phyloP scores from a whole-genome alignment of 2,113 vertebrate genomes.

The Tragulus kanchil region DNA sequence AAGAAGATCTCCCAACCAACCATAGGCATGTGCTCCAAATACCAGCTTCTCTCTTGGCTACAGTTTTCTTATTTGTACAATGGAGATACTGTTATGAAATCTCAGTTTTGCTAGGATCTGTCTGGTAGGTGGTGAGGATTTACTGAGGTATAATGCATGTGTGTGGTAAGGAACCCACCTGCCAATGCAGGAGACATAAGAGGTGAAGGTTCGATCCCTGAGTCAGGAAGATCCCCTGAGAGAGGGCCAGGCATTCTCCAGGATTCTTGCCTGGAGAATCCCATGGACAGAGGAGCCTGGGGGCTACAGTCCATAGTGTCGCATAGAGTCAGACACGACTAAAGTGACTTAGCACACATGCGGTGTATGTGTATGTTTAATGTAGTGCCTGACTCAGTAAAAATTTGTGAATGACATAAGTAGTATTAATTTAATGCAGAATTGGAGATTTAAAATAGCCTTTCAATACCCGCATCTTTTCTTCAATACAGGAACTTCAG shows the following conservation, averaged over 20 bases:
- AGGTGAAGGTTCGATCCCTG: no score
- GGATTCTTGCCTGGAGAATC: no score
- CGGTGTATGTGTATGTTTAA: neutral
- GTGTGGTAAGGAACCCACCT: no score
- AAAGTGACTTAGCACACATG: no score
- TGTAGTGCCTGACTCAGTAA: neutral
- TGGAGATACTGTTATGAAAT: neutral
- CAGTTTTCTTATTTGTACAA: neutral
- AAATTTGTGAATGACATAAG: neutral
- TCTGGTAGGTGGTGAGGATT: neutral
- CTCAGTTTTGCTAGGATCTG: neutral
- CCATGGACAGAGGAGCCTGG: no score
- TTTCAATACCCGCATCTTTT: neutral
- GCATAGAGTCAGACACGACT: no score
- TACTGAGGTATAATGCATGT: neutral
- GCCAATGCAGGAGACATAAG: no score
- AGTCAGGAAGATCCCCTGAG: no score
- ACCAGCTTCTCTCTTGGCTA: neutral
- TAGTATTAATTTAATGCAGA: neutral
- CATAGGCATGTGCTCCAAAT: neutral
- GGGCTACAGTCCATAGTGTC: no score
- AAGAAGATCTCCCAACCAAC: neutral
- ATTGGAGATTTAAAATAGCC: neutral
- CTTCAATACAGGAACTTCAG: neutral
- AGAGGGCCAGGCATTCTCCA: no score